Evolutionary conservation across 1,140 invertebrate species (phyloP), one percentile per base, ranked within the genome.

Genomic region (Ceratina australensis): DNA sequence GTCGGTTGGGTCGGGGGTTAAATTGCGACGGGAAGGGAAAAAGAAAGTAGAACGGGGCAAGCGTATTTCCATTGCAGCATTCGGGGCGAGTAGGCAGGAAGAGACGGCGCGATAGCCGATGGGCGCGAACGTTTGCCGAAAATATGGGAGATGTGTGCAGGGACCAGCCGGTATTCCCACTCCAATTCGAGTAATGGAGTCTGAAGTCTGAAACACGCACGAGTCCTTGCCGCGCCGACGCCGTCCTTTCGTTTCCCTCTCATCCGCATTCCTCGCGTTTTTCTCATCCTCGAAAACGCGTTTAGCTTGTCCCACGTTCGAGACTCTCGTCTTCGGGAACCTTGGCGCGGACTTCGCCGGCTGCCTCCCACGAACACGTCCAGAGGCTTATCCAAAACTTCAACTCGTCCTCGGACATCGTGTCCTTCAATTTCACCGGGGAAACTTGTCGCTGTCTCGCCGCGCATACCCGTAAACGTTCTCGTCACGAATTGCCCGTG

Each of bases 171-270:
- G 72, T 90, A 91, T 88, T 91, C 86, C 90, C 89, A 88, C 83
- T 88, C 79, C 88, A 91, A 90, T 91, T 88, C 86, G 73, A 89
- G 89, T 89, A 89, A 91, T 89, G 87, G 88, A 90, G 87, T 88
- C 88, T 87, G 86, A 54, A 54, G n/a, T 13, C 5, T 42, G 33
- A 91, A 90, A 90, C 89, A 89, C 80, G 81, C 79, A 87, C 68
- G 49, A 42, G 8, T n/a, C 15, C 5, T 15, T 4, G 54, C 47
- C 5, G 5, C 33, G 47, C 26, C 24, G 15, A 0, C 33, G 33
- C 33, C 33, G 33, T 42, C 0, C 33, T 5, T n/a, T 42, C 33
- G 10, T 64, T 28, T 72, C n/a, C 59, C 59, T 50, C 54, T 67
- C 64, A 69, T 72, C 33, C 52, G 42, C 65, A 66, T 80, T 42